Evolutionary conservation across 2,888 invertebrate species (phyloP).

Genomic region (Linnaemya vulpina): DNA sequence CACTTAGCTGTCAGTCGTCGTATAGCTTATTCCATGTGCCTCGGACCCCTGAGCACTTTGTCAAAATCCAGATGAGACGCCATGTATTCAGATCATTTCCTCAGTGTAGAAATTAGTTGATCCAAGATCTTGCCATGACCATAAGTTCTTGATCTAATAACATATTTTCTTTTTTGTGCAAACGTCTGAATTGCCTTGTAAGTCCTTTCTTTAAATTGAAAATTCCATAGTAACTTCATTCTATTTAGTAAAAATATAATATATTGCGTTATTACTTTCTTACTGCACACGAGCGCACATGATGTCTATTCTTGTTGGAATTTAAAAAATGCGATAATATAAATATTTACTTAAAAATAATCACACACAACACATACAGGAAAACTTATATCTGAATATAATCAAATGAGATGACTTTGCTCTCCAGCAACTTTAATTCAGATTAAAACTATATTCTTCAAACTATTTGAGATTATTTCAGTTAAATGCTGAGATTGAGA

Average conservation of each 20-base stretch:
- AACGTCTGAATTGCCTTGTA: too few species aligned
- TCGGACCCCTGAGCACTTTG: too few species aligned
- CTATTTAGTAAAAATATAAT: not conserved
- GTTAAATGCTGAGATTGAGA: not conserved
- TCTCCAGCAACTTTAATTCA: not conserved
- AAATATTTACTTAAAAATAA: slow-evolving; percentile 58
- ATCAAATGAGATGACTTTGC: not conserved
- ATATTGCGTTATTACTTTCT: not conserved
- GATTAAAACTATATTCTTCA: not conserved
- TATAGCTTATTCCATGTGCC: too few species aligned
- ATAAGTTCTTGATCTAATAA: too few species aligned
- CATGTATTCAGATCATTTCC: too few species aligned
- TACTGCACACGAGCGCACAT: not conserved
- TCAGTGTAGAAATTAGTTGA: too few species aligned
- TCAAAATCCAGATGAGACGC: too few species aligned
- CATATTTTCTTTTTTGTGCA: too few species aligned
- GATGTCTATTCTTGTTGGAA: slow-evolving; percentile 25
- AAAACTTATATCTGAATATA: slow-evolving; percentile 2
- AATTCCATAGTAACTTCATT: too few species aligned
- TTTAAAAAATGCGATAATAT: slow-evolving; percentile 51
- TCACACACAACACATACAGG: not conserved
- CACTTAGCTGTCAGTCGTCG: too few species aligned
- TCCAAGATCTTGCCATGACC: too few species aligned
- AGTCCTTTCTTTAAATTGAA: too few species aligned
- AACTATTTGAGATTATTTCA: not conserved